A percentile compares a stretch with the other conserved stretches of the same genome.
Conservation (phyloP, 2,888 invertebrate species). For the Chymomyza procnemis region DNA sequence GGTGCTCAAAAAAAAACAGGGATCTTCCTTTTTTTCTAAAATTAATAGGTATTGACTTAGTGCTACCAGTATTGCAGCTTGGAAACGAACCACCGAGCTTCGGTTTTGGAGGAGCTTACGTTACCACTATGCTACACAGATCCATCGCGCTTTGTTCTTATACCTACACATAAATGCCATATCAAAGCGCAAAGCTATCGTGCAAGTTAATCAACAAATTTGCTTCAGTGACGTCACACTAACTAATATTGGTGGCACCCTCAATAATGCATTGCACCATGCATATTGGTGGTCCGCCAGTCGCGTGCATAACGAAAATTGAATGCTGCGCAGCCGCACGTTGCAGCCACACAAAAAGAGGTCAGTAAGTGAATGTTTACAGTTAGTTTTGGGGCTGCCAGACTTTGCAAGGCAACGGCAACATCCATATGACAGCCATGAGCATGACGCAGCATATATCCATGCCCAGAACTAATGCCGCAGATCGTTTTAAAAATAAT, state of each 20-base stretch:
- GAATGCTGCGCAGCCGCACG: conserved; percentile 47
- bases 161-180: no score
- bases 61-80: no score
- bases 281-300: conserved; percentile 48
- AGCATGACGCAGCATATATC: conserved; percentile 45
- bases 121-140: no score
- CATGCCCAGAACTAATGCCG: conserved; percentile 66
- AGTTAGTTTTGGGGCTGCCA: conserved; percentile 69
- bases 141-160: no score
- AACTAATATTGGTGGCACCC: background rate
- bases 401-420: conserved; percentile 44
- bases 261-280: conserved; percentile 21
- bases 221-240: background rate
- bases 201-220: no score
- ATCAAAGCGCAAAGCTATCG: no score
- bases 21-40: no score
- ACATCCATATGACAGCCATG: conserved; percentile 62
- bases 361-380: conserved; percentile 72
- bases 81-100: no score
- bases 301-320: conserved; percentile 71
- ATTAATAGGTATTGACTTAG: no score
- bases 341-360: conserved; percentile 47
- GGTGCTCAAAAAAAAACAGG: no score
- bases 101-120: no score
- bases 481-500: conserved; percentile 45